Evolutionary conservation across 2,797 vertebrate genomes (phyloP).

Genomic region (Poeciliopsis paucimaculata): DNA sequence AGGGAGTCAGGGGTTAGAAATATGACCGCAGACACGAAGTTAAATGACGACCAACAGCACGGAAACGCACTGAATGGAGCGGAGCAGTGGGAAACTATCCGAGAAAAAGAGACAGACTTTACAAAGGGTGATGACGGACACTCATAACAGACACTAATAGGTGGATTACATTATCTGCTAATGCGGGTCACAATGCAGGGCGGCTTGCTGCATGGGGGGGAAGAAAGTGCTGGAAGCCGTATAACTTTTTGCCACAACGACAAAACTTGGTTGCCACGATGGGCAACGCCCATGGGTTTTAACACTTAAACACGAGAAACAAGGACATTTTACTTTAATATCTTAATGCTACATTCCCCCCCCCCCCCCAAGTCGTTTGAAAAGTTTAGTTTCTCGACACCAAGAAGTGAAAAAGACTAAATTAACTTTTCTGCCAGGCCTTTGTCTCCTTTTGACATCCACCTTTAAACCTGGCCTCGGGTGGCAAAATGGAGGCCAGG

Average conservation of each 20-base stretch:
- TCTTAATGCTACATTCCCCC: background rate
- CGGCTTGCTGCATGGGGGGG: background rate
- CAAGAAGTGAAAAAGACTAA: background rate
- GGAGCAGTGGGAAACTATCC: background rate
- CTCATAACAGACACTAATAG: background rate
- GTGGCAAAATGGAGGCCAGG: slow-evolving; percentile 63
- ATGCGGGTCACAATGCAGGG: slow-evolving; percentile 44
- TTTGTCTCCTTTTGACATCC: background rate
- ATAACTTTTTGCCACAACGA: slow-evolving; percentile 58
- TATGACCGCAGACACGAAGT: background rate
- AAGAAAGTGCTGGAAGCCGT: slow-evolving; percentile 18
- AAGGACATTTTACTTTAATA: background rate
- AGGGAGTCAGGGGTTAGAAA: background rate
- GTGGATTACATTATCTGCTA: slow-evolving; percentile 46
- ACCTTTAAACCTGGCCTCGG: slow-evolving; percentile 17
- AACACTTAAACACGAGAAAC: background rate
- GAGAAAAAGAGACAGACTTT: background rate
- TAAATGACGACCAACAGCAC: background rate
- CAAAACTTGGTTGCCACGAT: slow-evolving; percentile 35
- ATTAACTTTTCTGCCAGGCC: background rate
- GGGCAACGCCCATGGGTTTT: slow-evolving; percentile 69
- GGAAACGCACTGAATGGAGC: background rate
- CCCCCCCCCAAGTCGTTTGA: background rate
- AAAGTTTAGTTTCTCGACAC: background rate
- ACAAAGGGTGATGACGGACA: background rate